Conservation (phyloP, 2,113 vertebrate species). For the Erpornis zantholeuca region DNA sequence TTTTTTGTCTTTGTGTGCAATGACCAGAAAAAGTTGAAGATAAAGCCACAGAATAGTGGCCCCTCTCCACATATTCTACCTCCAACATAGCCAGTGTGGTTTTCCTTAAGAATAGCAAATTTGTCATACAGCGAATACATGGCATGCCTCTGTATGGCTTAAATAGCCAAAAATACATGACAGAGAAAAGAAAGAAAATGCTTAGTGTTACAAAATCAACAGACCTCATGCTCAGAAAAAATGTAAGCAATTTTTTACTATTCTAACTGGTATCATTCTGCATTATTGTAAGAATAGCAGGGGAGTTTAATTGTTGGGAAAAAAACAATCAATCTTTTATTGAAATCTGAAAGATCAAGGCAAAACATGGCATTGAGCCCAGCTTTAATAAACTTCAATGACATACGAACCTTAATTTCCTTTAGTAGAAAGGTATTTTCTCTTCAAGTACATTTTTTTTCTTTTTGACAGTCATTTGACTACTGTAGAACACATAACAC, state of each 20-base stretch:
- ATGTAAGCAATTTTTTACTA: constrained; percentile 23
- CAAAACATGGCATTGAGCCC: constrained; percentile 7
- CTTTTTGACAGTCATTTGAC: neutral
- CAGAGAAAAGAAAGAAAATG: constrained; percentile 22
- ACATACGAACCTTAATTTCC: constrained; percentile 5
- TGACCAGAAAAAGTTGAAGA: neutral
- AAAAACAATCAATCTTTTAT: neutral
- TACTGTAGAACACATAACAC: neutral
- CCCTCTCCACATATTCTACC: neutral
- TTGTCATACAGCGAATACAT: neutral
- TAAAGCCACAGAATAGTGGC: neutral
- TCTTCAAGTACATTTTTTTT: neutral
- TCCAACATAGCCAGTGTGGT: neutral
- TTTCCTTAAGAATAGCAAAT: constrained; percentile 19
- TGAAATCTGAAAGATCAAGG: neutral
- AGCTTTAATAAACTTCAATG: constrained; percentile 26
- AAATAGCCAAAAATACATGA: neutral
- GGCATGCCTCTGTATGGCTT: neutral
- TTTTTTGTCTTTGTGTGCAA: neutral
- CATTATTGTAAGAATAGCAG: neutral
- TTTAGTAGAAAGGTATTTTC: neutral
- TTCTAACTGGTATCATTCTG: neutral
- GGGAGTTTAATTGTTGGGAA: neutral
- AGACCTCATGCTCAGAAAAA: neutral
- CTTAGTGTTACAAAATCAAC: constrained; percentile 31